Evolutionary conservation across 2,888 invertebrate genomes (phyloP).

Genomic region (Drosophila colorata): DNA sequence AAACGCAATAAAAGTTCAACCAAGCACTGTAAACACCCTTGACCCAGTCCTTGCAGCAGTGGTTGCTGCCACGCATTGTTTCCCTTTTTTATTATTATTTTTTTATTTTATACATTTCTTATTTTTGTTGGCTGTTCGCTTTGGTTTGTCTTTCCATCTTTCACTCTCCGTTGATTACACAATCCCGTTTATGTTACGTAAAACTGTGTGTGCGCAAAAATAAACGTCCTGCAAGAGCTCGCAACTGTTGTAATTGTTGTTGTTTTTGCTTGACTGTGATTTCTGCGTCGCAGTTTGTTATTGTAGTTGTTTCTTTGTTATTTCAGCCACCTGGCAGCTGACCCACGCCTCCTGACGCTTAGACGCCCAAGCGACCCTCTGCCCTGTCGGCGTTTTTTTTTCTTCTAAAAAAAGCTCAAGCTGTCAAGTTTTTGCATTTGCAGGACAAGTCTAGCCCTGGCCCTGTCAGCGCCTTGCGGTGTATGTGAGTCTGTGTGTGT

Average conservation of each 20-base stretch:
- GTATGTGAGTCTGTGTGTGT: slow-evolving; percentile 8
- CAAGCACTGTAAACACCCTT: slow-evolving; percentile 29
- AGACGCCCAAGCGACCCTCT: slow-evolving; percentile 4
- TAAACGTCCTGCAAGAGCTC: slow-evolving; percentile 53
- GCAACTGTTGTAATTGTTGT: slow-evolving; percentile 32
- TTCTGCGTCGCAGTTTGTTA: slow-evolving; percentile 62
- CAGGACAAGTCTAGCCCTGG: slow-evolving; percentile 60
- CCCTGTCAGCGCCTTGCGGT: slow-evolving; percentile 48
- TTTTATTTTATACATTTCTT: not conserved
- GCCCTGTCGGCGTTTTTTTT: slow-evolving; percentile 56
- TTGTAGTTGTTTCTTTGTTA: slow-evolving; percentile 8
- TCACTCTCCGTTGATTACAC: slow-evolving; percentile 64
- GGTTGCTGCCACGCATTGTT: not conserved
- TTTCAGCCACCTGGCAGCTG: slow-evolving; percentile 44
- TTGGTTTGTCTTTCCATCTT: slow-evolving; percentile 5
- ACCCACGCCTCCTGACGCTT: slow-evolving; percentile 12
- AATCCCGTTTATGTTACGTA: slow-evolving; percentile 73
- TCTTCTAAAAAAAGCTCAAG: slow-evolving; percentile 62
- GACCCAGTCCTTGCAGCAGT: slow-evolving; percentile 42
- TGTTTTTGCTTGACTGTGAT: slow-evolving; percentile 34
- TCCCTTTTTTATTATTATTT: not conserved
- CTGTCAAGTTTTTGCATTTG: slow-evolving; percentile 32
- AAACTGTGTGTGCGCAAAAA: slow-evolving; percentile 62
- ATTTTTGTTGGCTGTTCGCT: slow-evolving; percentile 5
- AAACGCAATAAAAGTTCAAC: slow-evolving; percentile 2